Evolutionary conservation across 2,888 invertebrate species (phyloP), one percentile per base, ranked within the genome.

Genomic region (Spicauda simplicius): DNA sequence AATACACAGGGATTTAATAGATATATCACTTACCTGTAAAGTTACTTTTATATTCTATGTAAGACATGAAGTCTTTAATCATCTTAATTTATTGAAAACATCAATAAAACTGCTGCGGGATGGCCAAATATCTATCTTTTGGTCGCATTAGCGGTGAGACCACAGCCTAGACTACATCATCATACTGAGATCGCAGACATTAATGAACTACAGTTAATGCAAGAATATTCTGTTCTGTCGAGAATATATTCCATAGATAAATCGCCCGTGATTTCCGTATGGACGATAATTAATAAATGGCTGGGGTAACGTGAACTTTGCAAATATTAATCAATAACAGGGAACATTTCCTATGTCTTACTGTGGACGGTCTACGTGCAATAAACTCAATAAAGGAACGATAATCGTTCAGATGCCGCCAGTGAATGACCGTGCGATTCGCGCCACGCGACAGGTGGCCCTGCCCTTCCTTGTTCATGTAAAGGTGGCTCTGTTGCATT

Each of bases 361-460:
- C 70, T 69, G 69, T 73, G 72, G 72, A 74, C 71, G 71, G 70
- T 72, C 52, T 59, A 56, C 55, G 61, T 41, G 41, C 12, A 54
- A 54, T 52, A 52, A 33, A 10, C 33, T 6, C 33, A 33, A 30
- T 61, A 53, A 54, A 16, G 62, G 54, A 62, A 54, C 16, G 55
- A 48, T 48, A 63, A 63, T 63, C 8, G 48, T 54, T 50, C 48
- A 18, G 18, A 57, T 54, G 63, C 53, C 69, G 50, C 56, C 65
- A 68, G 56, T 52, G 45, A 88, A 87, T 77, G 87, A 84, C 85
- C 86, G 81, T 76, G 73, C 83, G 80, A 88, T 87, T 87, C 79
- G 85, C 80, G 82, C 79, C 85, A 86, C 87, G 79, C 81, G 80
- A 77, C 86, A 83, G 85, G 82, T 84, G 87, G 84, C 71, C n/a